Evolutionary conservation across 2,888 invertebrate genomes (phyloP).

Genomic region (Zootermopsis nevadensis): DNA sequence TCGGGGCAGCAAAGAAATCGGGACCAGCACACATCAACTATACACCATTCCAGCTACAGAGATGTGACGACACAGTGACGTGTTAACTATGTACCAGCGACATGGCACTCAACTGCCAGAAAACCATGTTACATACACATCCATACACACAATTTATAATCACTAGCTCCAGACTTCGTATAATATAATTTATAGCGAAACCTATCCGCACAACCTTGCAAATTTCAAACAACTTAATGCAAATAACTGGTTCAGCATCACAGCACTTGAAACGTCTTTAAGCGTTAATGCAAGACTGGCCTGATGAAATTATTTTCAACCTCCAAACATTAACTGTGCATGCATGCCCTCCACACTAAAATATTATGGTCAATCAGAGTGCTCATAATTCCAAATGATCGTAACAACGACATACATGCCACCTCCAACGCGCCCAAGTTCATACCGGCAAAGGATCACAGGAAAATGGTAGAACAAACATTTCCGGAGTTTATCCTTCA

Average conservation of each 20-base stretch:
- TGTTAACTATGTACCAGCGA: slow-evolving; percentile 45
- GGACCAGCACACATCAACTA: slow-evolving; percentile 11
- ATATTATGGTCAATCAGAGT: too few relatives aligned
- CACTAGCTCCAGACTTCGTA: background rate
- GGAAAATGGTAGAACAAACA: too few relatives aligned
- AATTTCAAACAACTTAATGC: slow-evolving; percentile 26
- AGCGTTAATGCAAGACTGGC: background rate
- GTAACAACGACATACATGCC: too few relatives aligned
- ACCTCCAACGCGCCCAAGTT: too few relatives aligned
- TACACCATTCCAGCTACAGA: slow-evolving; percentile 12
- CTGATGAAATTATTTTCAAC: background rate
- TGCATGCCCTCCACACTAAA: too few relatives aligned
- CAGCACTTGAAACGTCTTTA: background rate
- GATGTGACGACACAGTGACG: slow-evolving; percentile 32
- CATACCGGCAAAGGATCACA: too few relatives aligned
- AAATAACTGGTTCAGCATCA: background rate
- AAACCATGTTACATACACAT: slow-evolving; percentile 25
- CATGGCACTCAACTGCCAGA: slow-evolving; percentile 34
- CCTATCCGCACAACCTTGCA: slow-evolving; percentile 18
- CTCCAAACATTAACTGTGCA: too few relatives aligned
- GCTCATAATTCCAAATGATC: too few relatives aligned
- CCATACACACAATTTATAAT: slow-evolving; percentile 6
- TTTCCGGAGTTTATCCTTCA: too few relatives aligned
- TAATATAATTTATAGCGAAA: slow-evolving; percentile 10
- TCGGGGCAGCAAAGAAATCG: slow-evolving; percentile 20